Conservation (phyloP, 2,888 invertebrate genomes). For the Aporophyla nigra region DNA sequence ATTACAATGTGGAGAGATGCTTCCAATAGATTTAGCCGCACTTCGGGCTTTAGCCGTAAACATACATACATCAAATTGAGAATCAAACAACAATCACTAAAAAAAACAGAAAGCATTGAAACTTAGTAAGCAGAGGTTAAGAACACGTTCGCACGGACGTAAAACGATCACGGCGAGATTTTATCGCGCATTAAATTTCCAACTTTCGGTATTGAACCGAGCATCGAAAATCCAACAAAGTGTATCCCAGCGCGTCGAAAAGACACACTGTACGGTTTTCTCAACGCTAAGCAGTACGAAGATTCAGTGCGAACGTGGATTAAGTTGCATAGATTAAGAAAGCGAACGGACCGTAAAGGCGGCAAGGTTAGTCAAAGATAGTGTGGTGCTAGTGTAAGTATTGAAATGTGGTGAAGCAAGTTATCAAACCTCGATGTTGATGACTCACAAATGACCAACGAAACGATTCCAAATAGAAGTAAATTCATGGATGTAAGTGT, state of each 20-base stretch:
- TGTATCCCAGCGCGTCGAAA: too few species aligned
- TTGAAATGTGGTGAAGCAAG: neutral
- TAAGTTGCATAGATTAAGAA: slow-evolving; percentile 2
- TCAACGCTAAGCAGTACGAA: too few species aligned
- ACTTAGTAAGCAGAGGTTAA: slow-evolving; percentile 15
- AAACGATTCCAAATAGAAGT: neutral
- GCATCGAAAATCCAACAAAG: too few species aligned
- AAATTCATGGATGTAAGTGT: neutral
- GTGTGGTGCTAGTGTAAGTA: slow-evolving; percentile 14
- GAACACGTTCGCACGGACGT: too few species aligned
- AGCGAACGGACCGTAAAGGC: slow-evolving; percentile 2
- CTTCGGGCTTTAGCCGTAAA: too few species aligned
- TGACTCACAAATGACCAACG: neutral
- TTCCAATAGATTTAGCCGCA: too few species aligned
- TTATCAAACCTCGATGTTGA: neutral
- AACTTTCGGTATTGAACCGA: too few species aligned
- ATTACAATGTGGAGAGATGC: too few species aligned
- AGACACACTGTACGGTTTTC: too few species aligned
- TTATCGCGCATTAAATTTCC: too few species aligned
- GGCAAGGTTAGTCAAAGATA: slow-evolving; percentile 28
- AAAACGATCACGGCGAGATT: too few species aligned
- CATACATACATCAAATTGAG: neutral
- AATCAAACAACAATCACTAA: neutral
- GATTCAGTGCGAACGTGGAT: too few species aligned
- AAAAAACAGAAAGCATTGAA: slow-evolving; percentile 36